These are phyloP conservation scores for Sebastes wilsoni DNA, from an alignment of 2,797 vertebrate genomes.

Conservation along the genomic window DNA sequence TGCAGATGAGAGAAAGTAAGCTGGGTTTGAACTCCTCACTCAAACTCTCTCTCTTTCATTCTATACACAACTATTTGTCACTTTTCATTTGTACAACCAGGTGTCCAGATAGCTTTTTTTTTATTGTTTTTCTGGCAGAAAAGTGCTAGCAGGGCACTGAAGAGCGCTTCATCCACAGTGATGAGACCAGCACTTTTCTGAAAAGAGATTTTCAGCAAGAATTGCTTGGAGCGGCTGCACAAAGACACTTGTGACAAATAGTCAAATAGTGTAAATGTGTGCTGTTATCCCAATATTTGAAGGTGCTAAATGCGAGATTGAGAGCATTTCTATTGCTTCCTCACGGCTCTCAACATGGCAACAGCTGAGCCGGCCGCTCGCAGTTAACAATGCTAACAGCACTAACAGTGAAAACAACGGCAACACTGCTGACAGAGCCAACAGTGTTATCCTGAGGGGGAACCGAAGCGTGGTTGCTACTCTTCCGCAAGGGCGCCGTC, in stretches of 20 bases:
- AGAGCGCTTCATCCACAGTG: too few species aligned
- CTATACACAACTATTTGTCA: background rate
- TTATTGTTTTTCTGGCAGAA: background rate
- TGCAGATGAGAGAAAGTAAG: background rate
- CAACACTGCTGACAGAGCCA: too few species aligned
- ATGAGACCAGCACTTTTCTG: background rate
- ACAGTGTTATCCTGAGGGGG: too few species aligned
- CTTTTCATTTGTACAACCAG: background rate
- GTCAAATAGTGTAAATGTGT: background rate
- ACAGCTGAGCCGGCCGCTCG: too few species aligned
- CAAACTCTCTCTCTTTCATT: background rate
- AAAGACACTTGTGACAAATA: background rate
- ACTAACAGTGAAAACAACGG: accelerated
- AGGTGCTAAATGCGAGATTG: too few species aligned
- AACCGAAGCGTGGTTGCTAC: too few species aligned
- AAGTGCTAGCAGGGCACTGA: too few species aligned
- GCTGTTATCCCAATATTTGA: background rate
- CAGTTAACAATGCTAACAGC: too few species aligned
- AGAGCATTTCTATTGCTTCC: too few species aligned
- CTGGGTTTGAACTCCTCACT: background rate
- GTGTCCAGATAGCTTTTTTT: background rate
- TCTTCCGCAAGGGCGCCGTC: accelerated
- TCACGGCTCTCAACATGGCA: too few species aligned
- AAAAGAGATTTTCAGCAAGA: background rate
- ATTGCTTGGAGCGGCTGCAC: too few species aligned